A percentile compares a stretch with the other conserved stretches of the same genome.
These are phyloP conservation scores for Notechis scutatus DNA, from an alignment of 2,113 vertebrate species.

Conservation along the genomic window DNA sequence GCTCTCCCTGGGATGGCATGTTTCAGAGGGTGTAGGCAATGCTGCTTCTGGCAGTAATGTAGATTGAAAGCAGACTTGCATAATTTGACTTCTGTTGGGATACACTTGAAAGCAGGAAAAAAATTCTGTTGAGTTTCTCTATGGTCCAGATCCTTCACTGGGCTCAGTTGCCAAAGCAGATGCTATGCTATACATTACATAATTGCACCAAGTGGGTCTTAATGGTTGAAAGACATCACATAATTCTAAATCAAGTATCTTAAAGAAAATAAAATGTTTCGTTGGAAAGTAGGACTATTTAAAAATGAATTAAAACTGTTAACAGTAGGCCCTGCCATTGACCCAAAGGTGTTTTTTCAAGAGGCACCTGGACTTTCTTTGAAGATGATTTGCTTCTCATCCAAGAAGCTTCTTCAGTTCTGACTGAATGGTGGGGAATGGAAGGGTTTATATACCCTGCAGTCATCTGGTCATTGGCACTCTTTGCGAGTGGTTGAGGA, in stretches of 20 bases:
- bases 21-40: slow-evolving; percentile 21
- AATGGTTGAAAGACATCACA: background rate
- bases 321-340: background rate
- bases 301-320: background rate
- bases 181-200: background rate
- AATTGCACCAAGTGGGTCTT: background rate
- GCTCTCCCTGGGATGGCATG: slow-evolving; percentile 16
- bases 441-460: background rate
- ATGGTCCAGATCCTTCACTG: background rate
- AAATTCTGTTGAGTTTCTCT: background rate
- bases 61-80: background rate
- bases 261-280: background rate
- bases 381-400: background rate
- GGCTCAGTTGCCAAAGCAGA: background rate
- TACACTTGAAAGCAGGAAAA: background rate
- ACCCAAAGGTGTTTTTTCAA: background rate
- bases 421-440: background rate
- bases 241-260: background rate
- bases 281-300: background rate
- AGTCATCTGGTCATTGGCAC: background rate
- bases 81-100: background rate
- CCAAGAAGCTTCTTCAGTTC: background rate
- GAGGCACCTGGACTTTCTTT: background rate
- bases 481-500: background rate
- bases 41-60: slow-evolving; percentile 1